Conservation (phyloP, 2,888 invertebrate genomes). For the Aromia moschata region DNA sequence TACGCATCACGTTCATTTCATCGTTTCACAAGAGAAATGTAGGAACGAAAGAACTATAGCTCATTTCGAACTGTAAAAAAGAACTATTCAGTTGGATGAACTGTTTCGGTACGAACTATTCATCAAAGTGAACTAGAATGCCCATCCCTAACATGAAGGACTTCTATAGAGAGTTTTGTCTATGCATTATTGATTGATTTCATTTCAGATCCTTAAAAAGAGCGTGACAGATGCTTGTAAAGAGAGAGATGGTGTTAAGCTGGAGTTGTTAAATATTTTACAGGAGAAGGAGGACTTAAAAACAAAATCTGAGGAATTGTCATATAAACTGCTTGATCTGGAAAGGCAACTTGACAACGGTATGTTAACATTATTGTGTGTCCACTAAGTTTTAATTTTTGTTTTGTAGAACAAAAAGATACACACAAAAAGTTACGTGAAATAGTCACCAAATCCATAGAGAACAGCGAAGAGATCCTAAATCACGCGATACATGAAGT, state of each 20-base stretch:
- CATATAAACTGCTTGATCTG: constrained; percentile 52
- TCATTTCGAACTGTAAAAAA: no score
- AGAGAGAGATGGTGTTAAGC: constrained; percentile 72
- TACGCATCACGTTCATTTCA: no score
- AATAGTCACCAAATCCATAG: constrained; percentile 53
- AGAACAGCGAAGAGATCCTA: constrained; percentile 57
- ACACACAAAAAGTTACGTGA: constrained; percentile 50
- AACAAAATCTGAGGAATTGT: constrained; percentile 49
- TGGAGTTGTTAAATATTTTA: constrained; percentile 72
- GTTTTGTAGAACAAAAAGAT: constrained; percentile 48
- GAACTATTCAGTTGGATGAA: no score
- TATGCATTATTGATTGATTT: constrained; percentile 9
- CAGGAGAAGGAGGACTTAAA: constrained; percentile 73
- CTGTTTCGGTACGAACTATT: no score
- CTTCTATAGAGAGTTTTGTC: no score
- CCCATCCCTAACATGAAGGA: no score
- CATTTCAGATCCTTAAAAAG: constrained; percentile 69
- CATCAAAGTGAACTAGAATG: no score
- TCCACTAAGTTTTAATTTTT: background rate
- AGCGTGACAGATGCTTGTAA: constrained; percentile 71
- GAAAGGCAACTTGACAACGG: constrained; percentile 62
- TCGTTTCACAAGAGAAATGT: no score
- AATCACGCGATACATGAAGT: constrained; percentile 65
- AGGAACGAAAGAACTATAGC: no score
- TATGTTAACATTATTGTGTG: no score